Percentiles rank a stretch among this genome's conserved stretches.
Evolutionary conservation across 2,113 vertebrate genomes (phyloP).

Genomic region (Syngnathus scovelli): DNA sequence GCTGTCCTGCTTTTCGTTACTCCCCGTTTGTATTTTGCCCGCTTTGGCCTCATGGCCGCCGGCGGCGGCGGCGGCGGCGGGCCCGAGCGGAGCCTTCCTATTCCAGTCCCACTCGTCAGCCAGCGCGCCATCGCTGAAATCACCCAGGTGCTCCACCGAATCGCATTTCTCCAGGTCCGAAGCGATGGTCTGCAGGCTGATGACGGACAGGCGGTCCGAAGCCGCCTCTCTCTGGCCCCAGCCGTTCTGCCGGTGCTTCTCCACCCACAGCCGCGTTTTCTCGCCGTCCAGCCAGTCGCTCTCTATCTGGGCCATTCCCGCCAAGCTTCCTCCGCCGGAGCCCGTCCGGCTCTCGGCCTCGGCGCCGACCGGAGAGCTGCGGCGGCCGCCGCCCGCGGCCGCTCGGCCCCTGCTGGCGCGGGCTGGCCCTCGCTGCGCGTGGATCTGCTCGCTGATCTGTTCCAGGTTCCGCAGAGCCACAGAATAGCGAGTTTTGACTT

Average conservation of each 20-base stretch:
- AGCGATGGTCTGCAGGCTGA: slow-evolving; percentile 83
- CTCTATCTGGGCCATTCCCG: slow-evolving; percentile 23
- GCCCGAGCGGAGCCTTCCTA: slow-evolving; percentile 8
- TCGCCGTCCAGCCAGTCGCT: slow-evolving; percentile 59
- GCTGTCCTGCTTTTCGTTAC: slow-evolving; percentile 46
- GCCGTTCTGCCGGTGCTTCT: slow-evolving; percentile 62
- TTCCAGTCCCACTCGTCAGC: slow-evolving; percentile 41
- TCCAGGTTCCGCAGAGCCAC: slow-evolving; percentile 85
- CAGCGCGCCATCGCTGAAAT: slow-evolving; percentile 59
- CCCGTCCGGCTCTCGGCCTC: slow-evolving; percentile 54
- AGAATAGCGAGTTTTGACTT: slow-evolving; percentile 82
- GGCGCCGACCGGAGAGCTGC: slow-evolving; percentile 68
- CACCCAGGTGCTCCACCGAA: slow-evolving; percentile 81
- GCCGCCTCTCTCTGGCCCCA: slow-evolving; percentile 57
- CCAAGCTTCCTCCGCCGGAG: slow-evolving; percentile 13
- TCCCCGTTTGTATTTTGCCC: not conserved
- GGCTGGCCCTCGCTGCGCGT: slow-evolving; percentile 68
- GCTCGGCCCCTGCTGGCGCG: slow-evolving; percentile 33
- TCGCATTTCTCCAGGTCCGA: slow-evolving; percentile 88
- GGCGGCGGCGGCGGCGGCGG: slow-evolving; percentile 14
- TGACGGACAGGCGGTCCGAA: slow-evolving; percentile 73
- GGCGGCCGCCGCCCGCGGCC: slow-evolving; percentile 64
- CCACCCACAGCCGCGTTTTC: slow-evolving; percentile 67
- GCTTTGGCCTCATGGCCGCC: not conserved
- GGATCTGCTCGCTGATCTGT: slow-evolving; percentile 90